These are phyloP conservation scores for Cliona cf. orientalis DNA, from an alignment of 37 sponge, comb jelly and placozoan genomes.

Conservation along the genomic window DNA sequence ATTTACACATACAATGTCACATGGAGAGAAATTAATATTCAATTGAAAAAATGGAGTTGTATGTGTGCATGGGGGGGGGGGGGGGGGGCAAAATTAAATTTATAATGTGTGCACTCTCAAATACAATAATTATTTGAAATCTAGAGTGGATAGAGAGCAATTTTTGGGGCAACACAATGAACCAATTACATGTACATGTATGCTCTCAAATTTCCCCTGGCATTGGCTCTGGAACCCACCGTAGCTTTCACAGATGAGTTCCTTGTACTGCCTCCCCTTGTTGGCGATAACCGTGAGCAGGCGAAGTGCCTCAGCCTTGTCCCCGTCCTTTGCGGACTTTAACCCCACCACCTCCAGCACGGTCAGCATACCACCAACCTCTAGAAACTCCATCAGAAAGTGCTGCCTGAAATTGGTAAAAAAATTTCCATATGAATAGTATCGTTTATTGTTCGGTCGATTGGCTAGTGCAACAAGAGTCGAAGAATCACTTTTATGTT, in stretches of 20 bases:
- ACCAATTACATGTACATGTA: neutral
- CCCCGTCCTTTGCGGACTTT: constrained; percentile 73
- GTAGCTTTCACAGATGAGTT: constrained; percentile 95
- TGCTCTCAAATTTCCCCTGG: too few species aligned
- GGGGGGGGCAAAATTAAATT: too few species aligned
- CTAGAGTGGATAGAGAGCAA: neutral
- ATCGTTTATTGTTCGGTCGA: too few species aligned
- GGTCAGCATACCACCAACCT: constrained; percentile 97
- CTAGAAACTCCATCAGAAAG: constrained; percentile 95
- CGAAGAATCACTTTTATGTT: neutral
- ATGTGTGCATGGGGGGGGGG: neutral
- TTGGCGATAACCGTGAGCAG: constrained; percentile 77
- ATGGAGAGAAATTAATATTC: neutral
- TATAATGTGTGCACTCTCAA: too few species aligned
- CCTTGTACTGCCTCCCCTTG: constrained; percentile 95
- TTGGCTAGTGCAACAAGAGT: too few species aligned
- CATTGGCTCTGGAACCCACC: constrained; percentile 79
- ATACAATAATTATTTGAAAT: too few species aligned
- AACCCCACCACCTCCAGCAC: constrained; percentile 89
- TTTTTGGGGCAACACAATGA: neutral
- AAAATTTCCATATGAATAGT: neutral
- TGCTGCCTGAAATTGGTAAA: constrained; percentile 33
- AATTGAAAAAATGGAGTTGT: neutral
- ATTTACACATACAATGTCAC: neutral
- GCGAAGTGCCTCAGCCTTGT: constrained; percentile 69